phyloP scores from a whole-genome alignment of 2,888 invertebrate genomes.

The Gymnosoma rotundatum region DNA sequence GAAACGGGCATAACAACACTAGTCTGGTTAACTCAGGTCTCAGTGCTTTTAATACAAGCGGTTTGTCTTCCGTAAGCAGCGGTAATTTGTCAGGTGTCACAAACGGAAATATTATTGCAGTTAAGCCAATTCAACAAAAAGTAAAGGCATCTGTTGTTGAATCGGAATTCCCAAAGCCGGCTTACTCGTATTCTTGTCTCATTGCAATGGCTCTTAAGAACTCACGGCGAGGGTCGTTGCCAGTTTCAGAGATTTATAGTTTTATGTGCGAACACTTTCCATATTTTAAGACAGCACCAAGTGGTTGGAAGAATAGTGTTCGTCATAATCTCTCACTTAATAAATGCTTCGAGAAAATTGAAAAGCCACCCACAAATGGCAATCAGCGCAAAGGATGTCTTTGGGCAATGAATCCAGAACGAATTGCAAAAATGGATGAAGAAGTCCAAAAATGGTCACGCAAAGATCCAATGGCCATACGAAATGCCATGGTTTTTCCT shows the following conservation, averaged over 20 bases:
- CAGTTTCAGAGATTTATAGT: conserved; percentile 98
- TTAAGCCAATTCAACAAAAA: conserved; percentile 78
- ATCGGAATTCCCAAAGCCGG: conserved; percentile 93
- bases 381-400: conserved; percentile 93
- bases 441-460: conserved; percentile 98
- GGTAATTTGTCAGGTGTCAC: conserved; percentile 20
- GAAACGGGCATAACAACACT: conserved; percentile 10
- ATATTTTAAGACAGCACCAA: conserved; percentile 98
- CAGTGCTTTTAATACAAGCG: conserved; percentile 70
- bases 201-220: conserved; percentile 99
- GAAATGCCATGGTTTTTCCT: conserved; percentile 96
- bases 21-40: conserved; percentile 61
- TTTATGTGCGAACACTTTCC: conserved; percentile 99
- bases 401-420: conserved; percentile 98
- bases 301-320: conserved; percentile 99
- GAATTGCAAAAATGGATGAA: conserved; percentile 98
- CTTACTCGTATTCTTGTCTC: conserved; percentile 98
- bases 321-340: conserved; percentile 98
- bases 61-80: conserved; percentile 46
- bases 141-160: conserved; percentile 75
- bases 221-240: conserved; percentile 95
- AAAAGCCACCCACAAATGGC: conserved; percentile 94
- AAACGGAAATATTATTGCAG: conserved; percentile 70
- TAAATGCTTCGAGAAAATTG: conserved; percentile 99
- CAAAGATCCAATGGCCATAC: conserved; percentile 96